Percentiles rank a stretch among this genome's conserved stretches.
Conservation (phyloP, 2,113 vertebrate genomes). For the Seriola dumerili region DNA sequence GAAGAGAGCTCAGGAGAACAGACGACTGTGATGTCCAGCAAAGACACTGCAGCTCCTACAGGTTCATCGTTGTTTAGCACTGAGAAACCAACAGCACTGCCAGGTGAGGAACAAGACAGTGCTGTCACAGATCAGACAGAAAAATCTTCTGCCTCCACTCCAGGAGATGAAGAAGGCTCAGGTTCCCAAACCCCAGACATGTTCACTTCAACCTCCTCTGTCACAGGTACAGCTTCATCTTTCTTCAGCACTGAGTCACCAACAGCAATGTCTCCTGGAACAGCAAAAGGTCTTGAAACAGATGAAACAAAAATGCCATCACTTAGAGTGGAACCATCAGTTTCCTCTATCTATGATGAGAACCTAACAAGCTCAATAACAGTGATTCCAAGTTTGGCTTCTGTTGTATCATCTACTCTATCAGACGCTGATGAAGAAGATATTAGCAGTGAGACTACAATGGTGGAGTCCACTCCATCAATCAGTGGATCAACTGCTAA, state of each 20-base stretch:
- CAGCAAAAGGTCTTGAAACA: no score
- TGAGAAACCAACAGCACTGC: slow-evolving; percentile 18
- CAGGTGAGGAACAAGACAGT: background rate
- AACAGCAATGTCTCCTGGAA: no score
- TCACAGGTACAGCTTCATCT: background rate
- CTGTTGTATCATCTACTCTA: no score
- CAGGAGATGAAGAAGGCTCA: background rate
- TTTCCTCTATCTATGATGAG: background rate
- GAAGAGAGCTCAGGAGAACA: background rate
- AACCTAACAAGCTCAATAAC: no score
- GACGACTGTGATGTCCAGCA: background rate
- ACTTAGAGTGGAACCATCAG: background rate
- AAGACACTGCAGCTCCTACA: background rate
- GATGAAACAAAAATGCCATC: background rate
- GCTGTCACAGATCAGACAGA: background rate
- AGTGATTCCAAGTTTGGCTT: no score
- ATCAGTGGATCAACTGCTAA: no score
- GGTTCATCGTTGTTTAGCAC: slow-evolving; percentile 22
- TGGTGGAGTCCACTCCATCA: no score
- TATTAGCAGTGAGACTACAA: no score
- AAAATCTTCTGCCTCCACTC: fast-evolving
- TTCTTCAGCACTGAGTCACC: no score
- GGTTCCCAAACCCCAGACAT: background rate
- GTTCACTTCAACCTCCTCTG: background rate
- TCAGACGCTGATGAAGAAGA: no score